phyloP scores from a whole-genome alignment of 1,140 invertebrate genomes.

The Neodiprion pinetum region DNA sequence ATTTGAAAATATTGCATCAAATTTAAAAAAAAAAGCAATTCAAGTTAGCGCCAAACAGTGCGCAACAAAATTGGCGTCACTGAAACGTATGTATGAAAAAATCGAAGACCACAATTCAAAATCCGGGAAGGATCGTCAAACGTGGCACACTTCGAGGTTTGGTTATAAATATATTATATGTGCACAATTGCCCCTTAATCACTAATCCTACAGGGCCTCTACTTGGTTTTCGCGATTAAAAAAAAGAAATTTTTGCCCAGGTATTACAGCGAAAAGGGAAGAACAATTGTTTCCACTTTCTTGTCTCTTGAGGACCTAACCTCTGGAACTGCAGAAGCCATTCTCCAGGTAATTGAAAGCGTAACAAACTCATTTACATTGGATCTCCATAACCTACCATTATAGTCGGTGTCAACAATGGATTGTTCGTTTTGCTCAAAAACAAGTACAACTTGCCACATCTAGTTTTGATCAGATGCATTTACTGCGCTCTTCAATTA shows the following conservation, averaged over 20 bases:
- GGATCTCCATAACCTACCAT: constrained; percentile 37
- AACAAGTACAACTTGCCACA: constrained; percentile 24
- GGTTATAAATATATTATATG: too few species aligned
- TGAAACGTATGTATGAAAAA: too few species aligned
- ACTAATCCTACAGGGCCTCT: too few species aligned
- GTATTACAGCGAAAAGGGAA: constrained; percentile 23
- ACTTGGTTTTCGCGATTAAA: too few species aligned
- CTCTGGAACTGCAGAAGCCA: constrained; percentile 24
- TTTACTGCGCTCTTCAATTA: constrained; percentile 38
- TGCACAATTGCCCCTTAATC: too few species aligned
- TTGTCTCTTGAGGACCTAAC: constrained; percentile 23
- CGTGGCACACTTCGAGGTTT: too few species aligned
- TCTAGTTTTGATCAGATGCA: constrained; percentile 34
- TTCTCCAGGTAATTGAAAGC: constrained; percentile 22
- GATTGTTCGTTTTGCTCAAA: constrained; percentile 34
- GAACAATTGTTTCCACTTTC: constrained; percentile 28
- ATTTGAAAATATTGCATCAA: too few species aligned
- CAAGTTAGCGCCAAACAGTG: too few species aligned
- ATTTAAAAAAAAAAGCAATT: too few species aligned
- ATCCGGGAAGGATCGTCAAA: too few species aligned
- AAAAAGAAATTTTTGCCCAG: background rate
- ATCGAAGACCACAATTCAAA: too few species aligned
- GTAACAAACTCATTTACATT: constrained; percentile 19
- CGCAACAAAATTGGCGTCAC: too few species aligned
- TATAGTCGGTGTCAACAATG: constrained; percentile 51